phyloP scores from a whole-genome alignment of 2,113 vertebrate genomes.

The Platysteira castanea region DNA sequence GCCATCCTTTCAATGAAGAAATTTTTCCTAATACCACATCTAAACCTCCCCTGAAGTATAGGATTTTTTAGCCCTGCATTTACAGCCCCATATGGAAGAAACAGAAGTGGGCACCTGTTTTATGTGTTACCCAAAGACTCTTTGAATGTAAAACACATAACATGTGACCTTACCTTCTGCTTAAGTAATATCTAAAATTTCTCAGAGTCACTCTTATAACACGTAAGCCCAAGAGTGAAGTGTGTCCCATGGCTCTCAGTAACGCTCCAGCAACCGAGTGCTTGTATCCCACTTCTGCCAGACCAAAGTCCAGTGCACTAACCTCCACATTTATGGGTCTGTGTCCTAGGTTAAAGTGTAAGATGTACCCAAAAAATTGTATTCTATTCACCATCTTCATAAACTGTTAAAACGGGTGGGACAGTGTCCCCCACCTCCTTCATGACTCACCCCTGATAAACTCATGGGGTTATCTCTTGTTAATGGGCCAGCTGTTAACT shows the following conservation, averaged over 20 bases:
- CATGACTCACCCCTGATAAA: too few relatives aligned
- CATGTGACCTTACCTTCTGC: not conserved
- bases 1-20: not conserved
- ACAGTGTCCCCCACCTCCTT: too few relatives aligned
- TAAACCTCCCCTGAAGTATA: not conserved
- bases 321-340: not conserved
- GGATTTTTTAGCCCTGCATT: not conserved
- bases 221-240: not conserved
- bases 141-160: not conserved
- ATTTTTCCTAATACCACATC: too few relatives aligned
- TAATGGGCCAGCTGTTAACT: too few relatives aligned
- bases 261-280: not conserved
- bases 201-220: accelerated
- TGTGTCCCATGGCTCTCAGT: not conserved
- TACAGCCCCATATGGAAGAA: not conserved
- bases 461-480: too few relatives aligned
- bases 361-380: too few relatives aligned
- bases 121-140: not conserved
- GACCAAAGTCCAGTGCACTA: not conserved
- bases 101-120: not conserved
- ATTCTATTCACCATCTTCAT: too few relatives aligned
- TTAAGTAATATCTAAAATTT: not conserved
- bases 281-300: not conserved
- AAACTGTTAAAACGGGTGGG: too few relatives aligned
- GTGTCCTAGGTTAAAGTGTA: too few relatives aligned